Percentiles rank a stretch among this genome's conserved stretches.
These are phyloP conservation scores for Pseudotriccus pelzelni DNA, from an alignment of 2,797 vertebrate genomes.

Conservation along the genomic window DNA sequence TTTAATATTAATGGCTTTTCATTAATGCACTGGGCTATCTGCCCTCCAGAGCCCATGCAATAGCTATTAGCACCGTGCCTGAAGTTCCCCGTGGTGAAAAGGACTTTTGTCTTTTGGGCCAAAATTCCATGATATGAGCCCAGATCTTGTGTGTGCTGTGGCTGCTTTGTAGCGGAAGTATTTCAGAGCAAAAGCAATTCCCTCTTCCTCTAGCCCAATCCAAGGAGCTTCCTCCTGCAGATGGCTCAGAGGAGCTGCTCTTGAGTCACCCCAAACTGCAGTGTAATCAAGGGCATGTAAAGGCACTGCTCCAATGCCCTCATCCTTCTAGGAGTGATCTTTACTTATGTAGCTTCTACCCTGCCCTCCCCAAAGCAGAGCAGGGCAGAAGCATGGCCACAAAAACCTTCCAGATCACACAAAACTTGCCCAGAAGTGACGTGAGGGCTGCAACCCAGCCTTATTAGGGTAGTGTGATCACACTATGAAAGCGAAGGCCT, in stretches of 20 bases:
- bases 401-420: not conserved
- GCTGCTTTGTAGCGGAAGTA: not conserved
- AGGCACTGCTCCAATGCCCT: not conserved
- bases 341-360: fast-evolving
- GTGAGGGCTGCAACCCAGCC: not conserved
- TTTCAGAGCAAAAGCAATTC: not conserved
- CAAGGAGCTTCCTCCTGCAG: not conserved
- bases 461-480: not conserved
- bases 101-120: not conserved
- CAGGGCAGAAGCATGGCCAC: not conserved
- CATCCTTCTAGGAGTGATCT: not conserved
- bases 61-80: not conserved
- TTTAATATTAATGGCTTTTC: constrained; percentile 41
- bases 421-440: not conserved
- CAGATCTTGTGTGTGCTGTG: not conserved
- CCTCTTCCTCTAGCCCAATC: not conserved
- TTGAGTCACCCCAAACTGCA: not conserved
- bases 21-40: not conserved
- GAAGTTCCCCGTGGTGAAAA: not conserved
- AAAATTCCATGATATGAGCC: not conserved
- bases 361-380: not conserved
- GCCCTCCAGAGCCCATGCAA: not conserved
- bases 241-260: not conserved
- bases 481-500: not conserved
- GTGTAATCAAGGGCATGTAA: not conserved